These are phyloP conservation scores for Typhlichthys subterraneus DNA, from an alignment of 2,797 vertebrate species.

Conservation along the genomic window DNA sequence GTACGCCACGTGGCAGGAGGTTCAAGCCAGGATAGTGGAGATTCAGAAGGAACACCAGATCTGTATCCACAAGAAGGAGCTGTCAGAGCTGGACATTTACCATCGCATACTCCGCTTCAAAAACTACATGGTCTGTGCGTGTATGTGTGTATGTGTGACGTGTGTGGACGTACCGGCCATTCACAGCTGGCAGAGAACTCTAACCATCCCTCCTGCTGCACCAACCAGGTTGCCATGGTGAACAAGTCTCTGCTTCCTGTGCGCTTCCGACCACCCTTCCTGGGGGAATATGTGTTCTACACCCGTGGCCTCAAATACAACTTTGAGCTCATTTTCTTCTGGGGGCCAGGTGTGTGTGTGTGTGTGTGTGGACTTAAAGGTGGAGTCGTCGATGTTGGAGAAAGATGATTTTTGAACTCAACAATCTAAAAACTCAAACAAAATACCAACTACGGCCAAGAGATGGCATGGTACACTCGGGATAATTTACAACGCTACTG, in stretches of 20 bases:
- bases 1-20: conserved; percentile 97
- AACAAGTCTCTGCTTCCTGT: conserved; percentile 97
- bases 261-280: conserved; percentile 85
- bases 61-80: conserved; percentile 97
- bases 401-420: too few relatives aligned
- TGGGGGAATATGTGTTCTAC: conserved; percentile 90
- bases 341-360: conserved; percentile 84
- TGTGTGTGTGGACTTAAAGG: conserved; percentile 8
- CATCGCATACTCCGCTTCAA: conserved; percentile 98
- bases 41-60: conserved; percentile 99
- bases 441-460: too few relatives aligned
- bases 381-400: too few relatives aligned
- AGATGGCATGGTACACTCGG: too few relatives aligned
- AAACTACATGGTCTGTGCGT: conserved; percentile 92
- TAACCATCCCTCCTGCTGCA: conserved; percentile 24
- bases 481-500: too few relatives aligned
- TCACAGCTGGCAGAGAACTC: neutral
- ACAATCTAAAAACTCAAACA: too few relatives aligned
- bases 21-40: conserved; percentile 95
- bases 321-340: conserved; percentile 98
- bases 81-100: conserved; percentile 94
- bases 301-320: conserved; percentile 98
- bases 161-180: neutral
- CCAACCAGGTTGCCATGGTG: conserved; percentile 86
- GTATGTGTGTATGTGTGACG: neutral